Evolutionary conservation across 2,888 invertebrate genomes (phyloP).

Genomic region (Nesidiocoris tenuis): DNA sequence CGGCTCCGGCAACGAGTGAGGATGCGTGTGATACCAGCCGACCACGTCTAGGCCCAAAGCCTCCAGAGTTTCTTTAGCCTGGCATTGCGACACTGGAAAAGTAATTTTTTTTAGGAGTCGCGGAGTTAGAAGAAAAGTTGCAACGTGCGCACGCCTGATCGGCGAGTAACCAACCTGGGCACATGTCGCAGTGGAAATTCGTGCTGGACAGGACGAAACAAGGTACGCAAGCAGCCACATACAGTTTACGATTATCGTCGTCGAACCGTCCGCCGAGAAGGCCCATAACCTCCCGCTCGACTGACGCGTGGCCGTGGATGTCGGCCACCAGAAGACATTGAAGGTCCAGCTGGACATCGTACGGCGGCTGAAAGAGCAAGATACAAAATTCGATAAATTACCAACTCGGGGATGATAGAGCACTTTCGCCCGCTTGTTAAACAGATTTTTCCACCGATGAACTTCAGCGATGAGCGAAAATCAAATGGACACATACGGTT

Average conservation of each 20-base stretch:
- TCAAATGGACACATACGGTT: neutral
- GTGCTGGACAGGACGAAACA: constrained; percentile 37
- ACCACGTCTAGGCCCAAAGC: constrained; percentile 19
- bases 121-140: neutral
- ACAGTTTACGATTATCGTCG: constrained; percentile 1
- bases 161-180: constrained; percentile 22
- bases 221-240: constrained; percentile 10
- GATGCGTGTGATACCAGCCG: constrained; percentile 35
- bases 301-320: constrained; percentile 29
- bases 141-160: too few relatives aligned
- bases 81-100: constrained; percentile 27
- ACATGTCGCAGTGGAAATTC: constrained; percentile 36
- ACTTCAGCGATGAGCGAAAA: too few relatives aligned
- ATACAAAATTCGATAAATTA: too few relatives aligned
- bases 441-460: too few relatives aligned
- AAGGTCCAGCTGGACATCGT: constrained; percentile 11
- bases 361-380: constrained; percentile 16
- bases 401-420: too few relatives aligned
- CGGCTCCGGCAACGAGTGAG: constrained; percentile 17
- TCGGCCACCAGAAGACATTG: constrained; percentile 26
- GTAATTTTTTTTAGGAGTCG: constrained; percentile 2
- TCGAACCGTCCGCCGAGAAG: constrained; percentile 21
- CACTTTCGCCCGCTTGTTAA: too few relatives aligned
- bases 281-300: constrained; percentile 24
- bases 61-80: constrained; percentile 20